phyloP scores from a whole-genome alignment of 2,113 vertebrate species.

The Guaruba guarouba region DNA sequence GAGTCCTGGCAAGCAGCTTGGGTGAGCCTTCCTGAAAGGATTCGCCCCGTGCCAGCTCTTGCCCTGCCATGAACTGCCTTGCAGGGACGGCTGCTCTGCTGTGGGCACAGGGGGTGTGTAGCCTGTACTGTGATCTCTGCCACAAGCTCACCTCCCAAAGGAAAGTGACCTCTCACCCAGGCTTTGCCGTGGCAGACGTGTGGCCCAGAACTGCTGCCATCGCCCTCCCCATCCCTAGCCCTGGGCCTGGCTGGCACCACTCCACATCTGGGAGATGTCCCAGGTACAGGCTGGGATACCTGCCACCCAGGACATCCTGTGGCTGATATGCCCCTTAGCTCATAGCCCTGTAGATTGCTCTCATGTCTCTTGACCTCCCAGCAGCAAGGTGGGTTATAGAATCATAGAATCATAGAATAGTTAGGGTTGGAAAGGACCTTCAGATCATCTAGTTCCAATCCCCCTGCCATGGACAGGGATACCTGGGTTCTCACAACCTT shows the following conservation, averaged over 20 bases:
- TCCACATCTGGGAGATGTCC: background rate
- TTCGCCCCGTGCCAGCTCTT: background rate
- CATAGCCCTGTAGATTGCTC: background rate
- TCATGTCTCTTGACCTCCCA: background rate
- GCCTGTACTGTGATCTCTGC: background rate
- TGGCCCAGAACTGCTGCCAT: background rate
- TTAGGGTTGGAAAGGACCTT: background rate
- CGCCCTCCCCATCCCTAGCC: background rate
- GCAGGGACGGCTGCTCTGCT: rapidly evolving
- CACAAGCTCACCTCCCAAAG: background rate
- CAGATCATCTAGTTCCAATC: background rate
- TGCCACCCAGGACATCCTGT: background rate
- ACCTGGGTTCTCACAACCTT: background rate
- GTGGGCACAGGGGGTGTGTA: rapidly evolving
- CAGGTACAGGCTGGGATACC: background rate
- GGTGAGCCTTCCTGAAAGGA: conserved; percentile 36
- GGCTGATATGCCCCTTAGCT: background rate
- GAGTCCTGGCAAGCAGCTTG: background rate
- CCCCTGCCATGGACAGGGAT: background rate
- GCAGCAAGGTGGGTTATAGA: background rate
- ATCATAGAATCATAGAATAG: background rate
- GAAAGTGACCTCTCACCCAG: background rate
- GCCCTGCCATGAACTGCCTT: background rate
- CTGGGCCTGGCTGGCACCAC: background rate
- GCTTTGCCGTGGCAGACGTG: background rate